Percentiles rank a stretch among this genome's conserved stretches.
phyloP scores from a whole-genome alignment of 2,113 vertebrate species.

The Onychostoma macrolepis region DNA sequence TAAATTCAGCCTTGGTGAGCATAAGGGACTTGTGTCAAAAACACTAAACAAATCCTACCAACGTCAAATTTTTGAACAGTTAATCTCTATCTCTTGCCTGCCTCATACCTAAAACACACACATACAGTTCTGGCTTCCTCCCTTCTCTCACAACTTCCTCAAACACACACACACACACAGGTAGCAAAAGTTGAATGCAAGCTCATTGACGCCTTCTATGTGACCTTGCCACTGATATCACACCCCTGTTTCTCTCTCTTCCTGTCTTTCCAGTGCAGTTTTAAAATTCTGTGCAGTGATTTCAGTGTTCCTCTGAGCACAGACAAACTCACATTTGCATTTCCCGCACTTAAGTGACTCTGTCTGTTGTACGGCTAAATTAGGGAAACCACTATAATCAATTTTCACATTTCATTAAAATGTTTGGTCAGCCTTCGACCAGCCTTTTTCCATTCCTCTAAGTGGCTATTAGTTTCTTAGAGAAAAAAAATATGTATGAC shows the following conservation, averaged over 20 bases:
- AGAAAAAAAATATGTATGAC: background rate
- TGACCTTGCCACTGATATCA: slow-evolving; percentile 69
- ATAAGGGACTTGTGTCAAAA: no score
- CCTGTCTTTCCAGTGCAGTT: slow-evolving; percentile 28
- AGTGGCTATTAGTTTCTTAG: slow-evolving; percentile 44
- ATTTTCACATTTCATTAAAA: slow-evolving; percentile 74
- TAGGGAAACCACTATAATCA: slow-evolving; percentile 71
- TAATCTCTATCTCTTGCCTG: background rate
- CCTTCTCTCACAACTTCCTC: background rate
- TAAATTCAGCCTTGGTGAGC: no score
- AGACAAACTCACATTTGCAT: slow-evolving; percentile 72
- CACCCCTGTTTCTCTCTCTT: background rate
- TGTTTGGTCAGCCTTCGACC: slow-evolving; percentile 66
- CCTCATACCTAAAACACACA: background rate
- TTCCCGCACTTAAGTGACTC: slow-evolving; percentile 47
- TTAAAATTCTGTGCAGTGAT: slow-evolving; percentile 73
- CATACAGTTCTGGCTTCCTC: background rate
- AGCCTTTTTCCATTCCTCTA: slow-evolving; percentile 65
- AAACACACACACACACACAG: slow-evolving; percentile 45
- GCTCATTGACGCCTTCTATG: slow-evolving; percentile 57
- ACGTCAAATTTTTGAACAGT: background rate
- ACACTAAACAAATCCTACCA: background rate
- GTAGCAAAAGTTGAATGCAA: slow-evolving; percentile 56
- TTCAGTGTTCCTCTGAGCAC: slow-evolving; percentile 55
- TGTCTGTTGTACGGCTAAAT: slow-evolving; percentile 76